Evolutionary conservation across 2,113 vertebrate genomes (phyloP), one percentile per base, ranked within the genome.

Genomic region (Spilogale gracilis): DNA sequence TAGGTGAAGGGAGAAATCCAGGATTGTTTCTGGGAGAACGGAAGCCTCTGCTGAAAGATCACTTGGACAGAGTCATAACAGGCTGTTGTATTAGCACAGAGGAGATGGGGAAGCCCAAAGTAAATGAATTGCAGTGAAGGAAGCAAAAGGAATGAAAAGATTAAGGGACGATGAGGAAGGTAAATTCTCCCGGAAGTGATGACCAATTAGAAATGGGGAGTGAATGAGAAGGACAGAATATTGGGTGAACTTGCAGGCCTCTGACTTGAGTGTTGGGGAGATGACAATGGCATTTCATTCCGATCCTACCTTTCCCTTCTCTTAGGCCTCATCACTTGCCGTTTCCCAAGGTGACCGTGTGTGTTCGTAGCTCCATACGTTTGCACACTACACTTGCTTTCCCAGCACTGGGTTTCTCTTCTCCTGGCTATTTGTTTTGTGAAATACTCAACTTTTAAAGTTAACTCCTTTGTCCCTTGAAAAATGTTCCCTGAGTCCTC

Each of bases 401-500:
- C 58, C 50, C 76, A 54, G 71, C 32, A 32, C 25, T 32, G 58
- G 23, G 74, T 45, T 61, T 93, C 30, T 92, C 17, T 43, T 71
- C 30, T 84, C 25, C 63, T 18, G 2, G 52, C 50, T 14, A 3
- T 81, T 89, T 58, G 2, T 61, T 54, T 27, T n/a, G 14, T 6
- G 43, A 85, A 81, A 88, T 43, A 82, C 6, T 95, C 71, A 71
- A 3, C n/a, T 78, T 91, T 93, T 82, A 60, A 93, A 71, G 74
- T 85, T 63, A 82, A 32, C 16, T 91, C n/a, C 20, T 9, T 52
- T 76, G 27, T 61, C 65, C 23, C 63, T 65, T 4, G 7, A 12
- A 91, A 83, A 89, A 11, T 73, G 52, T 91, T 71, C 25, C 60
- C 43, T 78, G 48, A 88, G 67, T 52, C 12, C 30, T 95, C 43